These are phyloP conservation scores for Lepidocyrtinus sp. DNA, from an alignment of 2,888 invertebrate species.

Conservation along the genomic window DNA sequence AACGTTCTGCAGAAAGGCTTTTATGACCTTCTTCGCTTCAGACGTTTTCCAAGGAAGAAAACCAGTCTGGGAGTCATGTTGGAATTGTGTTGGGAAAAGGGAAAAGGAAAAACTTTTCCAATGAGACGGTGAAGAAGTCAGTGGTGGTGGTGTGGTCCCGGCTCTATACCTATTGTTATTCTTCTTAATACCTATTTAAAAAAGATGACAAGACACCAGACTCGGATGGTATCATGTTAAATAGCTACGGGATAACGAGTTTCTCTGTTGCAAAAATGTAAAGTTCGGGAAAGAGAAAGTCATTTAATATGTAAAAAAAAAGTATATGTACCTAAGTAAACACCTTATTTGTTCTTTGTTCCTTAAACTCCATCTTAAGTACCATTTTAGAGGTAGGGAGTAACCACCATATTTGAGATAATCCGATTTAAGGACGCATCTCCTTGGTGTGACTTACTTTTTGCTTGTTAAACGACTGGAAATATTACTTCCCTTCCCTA, in stretches of 20 bases:
- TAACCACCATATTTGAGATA: conserved; percentile 47
- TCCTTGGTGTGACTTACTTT: conserved; percentile 64
- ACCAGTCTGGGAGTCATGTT: conserved; percentile 20
- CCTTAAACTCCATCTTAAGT: not conserved
- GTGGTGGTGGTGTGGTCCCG: not conserved
- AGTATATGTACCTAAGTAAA: conserved; percentile 11
- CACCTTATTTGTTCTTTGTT: conserved; percentile 30
- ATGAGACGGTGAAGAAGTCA: conserved; percentile 21
- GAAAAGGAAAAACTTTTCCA: conserved; percentile 40
- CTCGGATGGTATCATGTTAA: not conserved
- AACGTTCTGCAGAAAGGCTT: conserved; percentile 40
- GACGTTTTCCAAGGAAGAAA: conserved; percentile 17
- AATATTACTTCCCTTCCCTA: conserved; percentile 64
- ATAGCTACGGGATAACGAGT: not conserved
- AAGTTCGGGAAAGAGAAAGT: conserved; percentile 7
- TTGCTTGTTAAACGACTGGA: conserved; percentile 68
- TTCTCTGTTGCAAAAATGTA: not conserved
- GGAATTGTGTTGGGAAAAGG: not conserved
- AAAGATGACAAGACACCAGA: not conserved
- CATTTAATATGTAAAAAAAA: conserved; percentile 36
- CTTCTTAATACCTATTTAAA: not conserved
- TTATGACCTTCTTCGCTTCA: conserved; percentile 52
- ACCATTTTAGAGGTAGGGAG: not conserved
- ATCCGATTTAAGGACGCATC: conserved; percentile 45
- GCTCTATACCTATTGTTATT: not conserved